phyloP scores from a whole-genome alignment of 2,888 invertebrate species.

The Penaeus monodon region DNA sequence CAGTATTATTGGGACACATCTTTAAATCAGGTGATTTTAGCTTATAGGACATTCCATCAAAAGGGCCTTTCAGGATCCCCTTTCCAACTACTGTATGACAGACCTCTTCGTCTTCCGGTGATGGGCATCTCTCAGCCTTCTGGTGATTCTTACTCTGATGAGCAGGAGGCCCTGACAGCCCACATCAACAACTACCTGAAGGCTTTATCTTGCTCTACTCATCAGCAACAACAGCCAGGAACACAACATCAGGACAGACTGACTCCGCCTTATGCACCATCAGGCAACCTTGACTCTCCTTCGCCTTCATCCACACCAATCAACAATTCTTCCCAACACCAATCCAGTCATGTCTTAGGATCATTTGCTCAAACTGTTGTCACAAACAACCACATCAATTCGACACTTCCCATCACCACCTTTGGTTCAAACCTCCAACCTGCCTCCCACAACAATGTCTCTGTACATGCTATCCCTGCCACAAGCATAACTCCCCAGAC shows the following conservation, averaged over 20 bases:
- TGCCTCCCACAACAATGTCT: conserved; percentile 26
- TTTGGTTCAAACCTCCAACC: conserved; percentile 24
- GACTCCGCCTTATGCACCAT: conserved; percentile 25
- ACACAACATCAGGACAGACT: neutral
- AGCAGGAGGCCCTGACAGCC: conserved; percentile 34
- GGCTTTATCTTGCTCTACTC: conserved; percentile 35
- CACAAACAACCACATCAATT: conserved; percentile 33
- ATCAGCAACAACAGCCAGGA: conserved; percentile 4
- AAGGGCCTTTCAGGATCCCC: conserved; percentile 33
- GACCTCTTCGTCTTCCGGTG: conserved; percentile 32
- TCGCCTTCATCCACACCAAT: conserved; percentile 1
- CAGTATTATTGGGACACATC: conserved; percentile 51
- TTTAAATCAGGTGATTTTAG: conserved; percentile 41
- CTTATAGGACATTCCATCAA: conserved; percentile 54
- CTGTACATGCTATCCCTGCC: conserved; percentile 32
- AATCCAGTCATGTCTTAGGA: conserved; percentile 21
- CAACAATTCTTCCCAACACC: conserved; percentile 2
- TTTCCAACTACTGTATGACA: conserved; percentile 40
- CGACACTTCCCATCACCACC: conserved; percentile 27
- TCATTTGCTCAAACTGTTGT: conserved; percentile 35
- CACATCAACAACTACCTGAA: conserved; percentile 49
- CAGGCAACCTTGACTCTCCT: neutral
- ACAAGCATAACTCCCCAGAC: conserved; percentile 30
- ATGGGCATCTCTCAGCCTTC: conserved; percentile 11
- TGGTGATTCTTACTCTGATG: conserved; percentile 34